Evolutionary conservation across 2,797 vertebrate species (phyloP), one percentile per base, ranked within the genome.

Genomic region (Oryzias sinensis): DNA sequence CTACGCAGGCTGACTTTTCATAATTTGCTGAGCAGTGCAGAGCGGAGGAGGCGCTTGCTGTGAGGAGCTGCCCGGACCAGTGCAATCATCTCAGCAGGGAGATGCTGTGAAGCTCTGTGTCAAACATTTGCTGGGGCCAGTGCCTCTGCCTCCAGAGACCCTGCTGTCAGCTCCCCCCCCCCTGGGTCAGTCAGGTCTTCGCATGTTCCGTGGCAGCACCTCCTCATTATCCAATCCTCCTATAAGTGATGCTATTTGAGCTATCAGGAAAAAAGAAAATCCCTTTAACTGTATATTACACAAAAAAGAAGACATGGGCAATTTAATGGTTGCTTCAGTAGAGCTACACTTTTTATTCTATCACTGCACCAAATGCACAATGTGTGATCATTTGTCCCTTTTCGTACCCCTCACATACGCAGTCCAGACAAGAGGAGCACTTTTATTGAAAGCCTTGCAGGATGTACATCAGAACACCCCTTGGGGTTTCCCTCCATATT

Each of bases 331-430:
- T 86, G 77, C 83, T 86, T 83, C 68, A 80, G 74, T 78, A 85
- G 85, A 87, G 78, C 82, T 86, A 82, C 76, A 72, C 81, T 79
- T 78, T 90, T 89, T 88, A 90, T 89, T 89, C 82, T 82, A 84
- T 80, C 84, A 89, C 87, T 84, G 84, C 82, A 90, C 77, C 85
- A 89, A 87, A 88, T 86, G 75, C 84, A 86, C 83, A 87, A 83
- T 86, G 83, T 81, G 75, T 83, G 72, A 79, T 81, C 47, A 78
- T 74, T 69, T 66, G 25, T 71, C 57, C 65, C 74, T 37, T 62
- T 60, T 77, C 62, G 73, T 48, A 59, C 58, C 62, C 53, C 55
- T 54, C 46, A 71, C 33, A 76, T 78, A 69, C 63, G 70, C 76
- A 74, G 58, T 83, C 78, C 68, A 76, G 77, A 85, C 81, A 81